A percentile compares a stretch with the other conserved stretches of the same genome.
These are phyloP conservation scores for Nannobrachium achirus DNA, from an alignment of 2,113 vertebrate species.

Conservation along the genomic window DNA sequence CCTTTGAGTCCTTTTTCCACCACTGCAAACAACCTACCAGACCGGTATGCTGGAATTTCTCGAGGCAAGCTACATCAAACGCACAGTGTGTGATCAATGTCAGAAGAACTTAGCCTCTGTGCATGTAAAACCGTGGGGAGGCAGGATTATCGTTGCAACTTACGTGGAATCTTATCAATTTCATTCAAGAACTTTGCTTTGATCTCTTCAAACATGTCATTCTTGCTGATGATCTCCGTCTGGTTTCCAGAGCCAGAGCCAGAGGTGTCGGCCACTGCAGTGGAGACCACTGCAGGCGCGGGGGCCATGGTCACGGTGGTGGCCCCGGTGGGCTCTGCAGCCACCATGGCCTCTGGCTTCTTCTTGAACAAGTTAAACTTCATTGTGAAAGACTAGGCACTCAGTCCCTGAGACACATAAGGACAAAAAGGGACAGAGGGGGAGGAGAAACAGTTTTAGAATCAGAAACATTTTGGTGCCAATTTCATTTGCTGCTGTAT, in stretches of 20 bases:
- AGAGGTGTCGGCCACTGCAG: conserved; percentile 75
- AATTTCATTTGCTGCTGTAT: too few species aligned
- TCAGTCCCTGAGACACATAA: conserved; percentile 50
- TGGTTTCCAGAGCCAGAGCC: conserved; percentile 72
- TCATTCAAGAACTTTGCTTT: conserved; percentile 94
- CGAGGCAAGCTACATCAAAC: neutral
- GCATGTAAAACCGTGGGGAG: neutral
- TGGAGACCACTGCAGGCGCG: conserved; percentile 64
- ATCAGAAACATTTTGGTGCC: too few species aligned
- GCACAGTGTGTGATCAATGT: neutral
- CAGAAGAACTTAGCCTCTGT: neutral
- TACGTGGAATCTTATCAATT: conserved; percentile 93
- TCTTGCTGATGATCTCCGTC: conserved; percentile 81
- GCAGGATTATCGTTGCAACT: conserved; percentile 63
- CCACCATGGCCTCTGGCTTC: conserved; percentile 77
- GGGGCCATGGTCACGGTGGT: conserved; percentile 72
- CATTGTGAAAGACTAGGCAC: conserved; percentile 80
- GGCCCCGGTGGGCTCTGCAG: conserved; percentile 70
- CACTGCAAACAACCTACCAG: too few species aligned
- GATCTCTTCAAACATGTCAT: conserved; percentile 88
- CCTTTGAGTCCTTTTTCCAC: too few species aligned
- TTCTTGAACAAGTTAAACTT: conserved; percentile 89
- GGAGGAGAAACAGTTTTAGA: neutral
- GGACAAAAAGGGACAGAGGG: conserved; percentile 11
- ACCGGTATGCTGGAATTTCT: neutral